Evolutionary conservation across 1,140 invertebrate genomes (phyloP), one percentile per base, ranked within the genome.

Genomic region (Scylla paramamosain): DNA sequence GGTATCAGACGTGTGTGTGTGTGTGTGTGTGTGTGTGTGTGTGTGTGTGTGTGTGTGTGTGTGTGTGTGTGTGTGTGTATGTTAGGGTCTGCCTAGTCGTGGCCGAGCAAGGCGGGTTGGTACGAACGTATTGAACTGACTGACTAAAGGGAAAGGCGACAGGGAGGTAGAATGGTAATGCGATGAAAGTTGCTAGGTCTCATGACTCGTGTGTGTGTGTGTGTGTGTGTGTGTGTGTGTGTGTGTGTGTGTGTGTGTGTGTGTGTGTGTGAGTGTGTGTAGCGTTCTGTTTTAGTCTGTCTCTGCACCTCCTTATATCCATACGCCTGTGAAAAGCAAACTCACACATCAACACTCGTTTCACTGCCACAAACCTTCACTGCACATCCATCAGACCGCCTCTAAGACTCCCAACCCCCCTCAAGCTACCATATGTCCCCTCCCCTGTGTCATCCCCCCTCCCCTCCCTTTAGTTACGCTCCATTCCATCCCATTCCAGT

Each of bases 191-290:
- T 8, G 7, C 14, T 20, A 31, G 29, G 48, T 28, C 48, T 48
- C 16, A 10, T 89, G 32, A 39, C 25, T 89, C 39, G 7, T 89
- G 7, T 89, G 87, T 4, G 87, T 89, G 87, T 89, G 39, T 89
- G 32, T 89, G 7, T 89, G 7, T 89, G 87, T 48, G 87, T 89
- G 87, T 89, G 87, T 89, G 32, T 89, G 31, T 89, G 87, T 89
- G 14, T 89, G 87, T 89, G 14, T 89, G 87, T 89, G 86, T 87
- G 86, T 89, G 87, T 89, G 31, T 89, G 31, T 89, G 87, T 89
- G 14, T 39, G 87, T 89, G 14, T 89, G 87, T 39, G 86, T 87
- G 86, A 16, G 86, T 87, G 86, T 87, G 2, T 12, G 86, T 88
- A 8, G 2, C 67, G 1, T 29, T 88, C 46, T 39, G 14, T 6